phyloP scores from a whole-genome alignment of 92 coral and sea anemone species.

The Metridium senile region DNA sequence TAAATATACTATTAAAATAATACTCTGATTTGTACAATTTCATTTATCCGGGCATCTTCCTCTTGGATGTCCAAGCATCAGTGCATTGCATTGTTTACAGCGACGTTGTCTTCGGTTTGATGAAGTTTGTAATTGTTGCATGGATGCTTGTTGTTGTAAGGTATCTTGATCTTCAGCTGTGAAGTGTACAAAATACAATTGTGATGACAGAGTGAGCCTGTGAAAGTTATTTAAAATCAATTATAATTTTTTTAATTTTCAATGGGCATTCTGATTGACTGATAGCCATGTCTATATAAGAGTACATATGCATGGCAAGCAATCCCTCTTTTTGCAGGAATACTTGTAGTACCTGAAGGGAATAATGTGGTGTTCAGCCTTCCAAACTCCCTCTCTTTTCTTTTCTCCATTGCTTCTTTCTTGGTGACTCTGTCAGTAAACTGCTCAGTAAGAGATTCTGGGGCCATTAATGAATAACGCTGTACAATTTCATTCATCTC shows the following conservation, averaged over 20 bases:
- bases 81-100: conserved; percentile 9
- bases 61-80: conserved; percentile 24
- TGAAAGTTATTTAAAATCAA: too few species aligned
- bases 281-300: background rate
- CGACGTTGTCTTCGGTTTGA: background rate
- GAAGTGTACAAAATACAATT: background rate
- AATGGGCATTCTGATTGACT: background rate
- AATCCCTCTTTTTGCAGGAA: too few species aligned
- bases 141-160: background rate
- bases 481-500: background rate
- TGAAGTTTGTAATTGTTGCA: background rate
- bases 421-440: conserved; percentile 8
- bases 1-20: background rate
- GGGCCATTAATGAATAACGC: background rate
- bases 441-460: conserved; percentile 12
- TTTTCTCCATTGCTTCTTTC: background rate
- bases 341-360: conserved; percentile 3
- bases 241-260: too few species aligned
- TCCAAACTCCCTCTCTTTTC: background rate
- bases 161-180: conserved; percentile 19
- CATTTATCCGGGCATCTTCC: background rate
- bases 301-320: background rate
- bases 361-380: background rate
- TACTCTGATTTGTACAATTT: background rate
- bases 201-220: too few species aligned